These are phyloP conservation scores for Trissolcus japonicus DNA, from an alignment of 2,888 invertebrate genomes.

Conservation along the genomic window DNA sequence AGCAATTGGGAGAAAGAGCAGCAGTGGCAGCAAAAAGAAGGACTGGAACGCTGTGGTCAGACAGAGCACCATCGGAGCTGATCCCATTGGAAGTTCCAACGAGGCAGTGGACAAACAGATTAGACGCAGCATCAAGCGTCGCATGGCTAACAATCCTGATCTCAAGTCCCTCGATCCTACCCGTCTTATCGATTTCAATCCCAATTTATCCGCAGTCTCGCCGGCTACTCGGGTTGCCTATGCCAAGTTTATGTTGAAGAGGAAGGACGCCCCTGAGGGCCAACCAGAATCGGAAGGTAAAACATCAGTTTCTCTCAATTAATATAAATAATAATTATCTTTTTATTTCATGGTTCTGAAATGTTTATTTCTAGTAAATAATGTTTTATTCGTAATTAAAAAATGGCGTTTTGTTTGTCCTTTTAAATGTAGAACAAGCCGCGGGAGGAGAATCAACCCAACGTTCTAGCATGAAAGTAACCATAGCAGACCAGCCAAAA, in stretches of 20 bases:
- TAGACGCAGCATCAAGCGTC: conserved; percentile 84
- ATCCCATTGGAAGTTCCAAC: conserved; percentile 88
- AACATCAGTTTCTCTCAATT: neutral
- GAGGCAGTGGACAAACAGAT: conserved; percentile 82
- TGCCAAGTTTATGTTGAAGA: conserved; percentile 90
- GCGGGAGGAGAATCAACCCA: conserved; percentile 31
- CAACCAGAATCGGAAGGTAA: conserved; percentile 15
- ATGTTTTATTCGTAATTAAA: too few relatives aligned
- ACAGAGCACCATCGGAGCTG: conserved; percentile 81
- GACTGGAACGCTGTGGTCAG: conserved; percentile 92
- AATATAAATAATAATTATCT: too few relatives aligned
- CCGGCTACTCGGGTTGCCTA: conserved; percentile 89
- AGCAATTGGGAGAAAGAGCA: conserved; percentile 83
- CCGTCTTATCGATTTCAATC: conserved; percentile 88
- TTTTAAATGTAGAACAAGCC: too few relatives aligned
- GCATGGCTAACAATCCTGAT: conserved; percentile 83
- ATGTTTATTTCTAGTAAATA: too few relatives aligned
- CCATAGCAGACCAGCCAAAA: conserved; percentile 28
- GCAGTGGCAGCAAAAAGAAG: conserved; percentile 79
- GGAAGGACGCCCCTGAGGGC: conserved; percentile 64
- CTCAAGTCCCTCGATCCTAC: conserved; percentile 84
- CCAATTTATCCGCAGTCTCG: conserved; percentile 85
- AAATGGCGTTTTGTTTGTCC: too few relatives aligned
- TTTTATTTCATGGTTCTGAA: neutral
- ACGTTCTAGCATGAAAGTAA: conserved; percentile 59